phyloP scores from a whole-genome alignment of 1,140 invertebrate genomes.

The Octopus bimaculoides region DNA sequence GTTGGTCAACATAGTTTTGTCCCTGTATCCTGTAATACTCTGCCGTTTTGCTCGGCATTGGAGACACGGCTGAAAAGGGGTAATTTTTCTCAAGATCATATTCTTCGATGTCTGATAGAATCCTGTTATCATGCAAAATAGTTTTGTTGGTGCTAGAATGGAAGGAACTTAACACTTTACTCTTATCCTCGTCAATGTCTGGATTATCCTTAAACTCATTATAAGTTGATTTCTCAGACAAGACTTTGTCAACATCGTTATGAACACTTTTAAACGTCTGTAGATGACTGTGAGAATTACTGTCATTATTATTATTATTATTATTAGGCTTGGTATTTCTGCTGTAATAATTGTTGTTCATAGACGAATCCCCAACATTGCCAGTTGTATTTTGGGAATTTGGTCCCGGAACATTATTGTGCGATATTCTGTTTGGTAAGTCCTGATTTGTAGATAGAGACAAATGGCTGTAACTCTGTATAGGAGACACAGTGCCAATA shows the following conservation, averaged over 20 bases:
- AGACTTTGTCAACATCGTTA: neutral
- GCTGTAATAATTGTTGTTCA: too few species aligned
- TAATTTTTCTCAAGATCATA: constrained; percentile 48
- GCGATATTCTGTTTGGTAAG: neutral
- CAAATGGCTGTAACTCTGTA: neutral
- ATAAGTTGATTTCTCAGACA: constrained; percentile 16
- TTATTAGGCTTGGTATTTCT: neutral
- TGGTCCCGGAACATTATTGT: neutral
- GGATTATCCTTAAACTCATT: constrained; percentile 10
- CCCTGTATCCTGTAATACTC: constrained; percentile 33
- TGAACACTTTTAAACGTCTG: neutral
- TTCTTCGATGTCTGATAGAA: constrained; percentile 56
- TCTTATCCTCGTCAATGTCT: constrained; percentile 13
- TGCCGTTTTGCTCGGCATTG: constrained; percentile 34
- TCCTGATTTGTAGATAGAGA: neutral
- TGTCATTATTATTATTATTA: neutral
- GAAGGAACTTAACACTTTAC: constrained; percentile 5
- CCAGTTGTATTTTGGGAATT: neutral
- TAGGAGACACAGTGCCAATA: neutral
- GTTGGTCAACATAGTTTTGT: constrained; percentile 12
- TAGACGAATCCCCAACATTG: neutral
- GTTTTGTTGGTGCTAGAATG: constrained; percentile 1
- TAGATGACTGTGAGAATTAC: neutral
- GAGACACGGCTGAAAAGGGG: constrained; percentile 28
- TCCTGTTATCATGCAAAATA: neutral